Evolutionary conservation across 2,888 invertebrate species (phyloP), one percentile per base, ranked within the genome.

Genomic region (Pogonocherus hispidulus): DNA sequence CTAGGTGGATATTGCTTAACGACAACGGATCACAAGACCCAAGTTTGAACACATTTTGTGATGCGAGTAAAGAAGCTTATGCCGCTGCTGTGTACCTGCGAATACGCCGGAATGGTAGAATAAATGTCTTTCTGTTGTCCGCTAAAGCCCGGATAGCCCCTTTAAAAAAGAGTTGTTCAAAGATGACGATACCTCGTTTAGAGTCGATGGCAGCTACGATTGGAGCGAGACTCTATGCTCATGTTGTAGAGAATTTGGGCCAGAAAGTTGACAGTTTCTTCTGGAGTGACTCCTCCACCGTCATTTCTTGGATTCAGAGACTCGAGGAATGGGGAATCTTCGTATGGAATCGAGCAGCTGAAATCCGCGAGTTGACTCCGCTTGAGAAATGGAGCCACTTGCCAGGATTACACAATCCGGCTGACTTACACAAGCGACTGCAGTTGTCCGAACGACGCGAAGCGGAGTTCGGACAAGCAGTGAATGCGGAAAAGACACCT

Each of bases 271-370:
- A 69, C 3, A 14, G 27, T 20, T 65, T 51, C 66, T 78, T 72
- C 63, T 80, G 78, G 79, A 75, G 69, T 41, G 79, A 79, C 55
- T 77, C 77, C 0, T 69, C 73, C 1, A 78, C 74, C 2, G 79
- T 75, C 0, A 52, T 80, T 2, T 64, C 76, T 0, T 80, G 79
- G 77, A 75, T 81, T 6, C 57, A 66, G 51, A 44, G 70, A 20
- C 66, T 63, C 6, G 65, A 65, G 20, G 55, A 63, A n/a, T 62
- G 66, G 66, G 18, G 44, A 16, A 23, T 32, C 32, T 67, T 67
- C 44, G 62, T 67, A 11, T 4, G 54, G 20, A 67, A 67, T 35
- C 54, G 62, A 27, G 56, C 62, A 14, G 16, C 37, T 1, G 66
- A 62, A 19, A 67, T 67, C 3, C 44, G 55, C 9, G 35, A 41